A percentile compares a stretch with the other conserved stretches of the same genome.
Evolutionary conservation across 2,888 invertebrate genomes (phyloP).

Genomic region (Heliconius ismenius): DNA sequence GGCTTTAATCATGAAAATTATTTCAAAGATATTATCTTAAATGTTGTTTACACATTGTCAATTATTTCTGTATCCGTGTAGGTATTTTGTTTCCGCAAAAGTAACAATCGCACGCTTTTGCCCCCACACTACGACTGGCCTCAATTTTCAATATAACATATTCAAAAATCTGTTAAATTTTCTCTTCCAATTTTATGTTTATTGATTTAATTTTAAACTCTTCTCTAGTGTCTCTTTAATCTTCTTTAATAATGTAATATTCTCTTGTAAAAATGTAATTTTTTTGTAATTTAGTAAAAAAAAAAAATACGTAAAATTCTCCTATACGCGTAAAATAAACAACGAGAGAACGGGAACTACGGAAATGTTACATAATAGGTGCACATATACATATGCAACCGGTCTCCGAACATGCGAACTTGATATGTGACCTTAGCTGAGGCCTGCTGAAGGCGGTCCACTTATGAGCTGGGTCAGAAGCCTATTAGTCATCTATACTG

Average conservation of each 20-base stretch:
- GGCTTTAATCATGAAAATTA: no score
- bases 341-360: conserved; percentile 40
- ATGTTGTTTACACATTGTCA: not conserved
- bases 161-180: no score
- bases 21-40: not conserved
- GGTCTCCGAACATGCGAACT: conserved; percentile 68
- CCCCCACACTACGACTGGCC: no score
- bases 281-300: not conserved
- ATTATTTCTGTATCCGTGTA: not conserved
- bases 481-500: conserved; percentile 53
- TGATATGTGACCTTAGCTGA: conserved; percentile 72
- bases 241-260: no score
- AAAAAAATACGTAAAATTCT: not conserved
- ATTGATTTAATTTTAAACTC: not conserved
- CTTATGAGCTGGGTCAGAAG: conserved; percentile 56
- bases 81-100: not conserved
- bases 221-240: no score
- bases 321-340: conserved; percentile 24
- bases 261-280: no score
- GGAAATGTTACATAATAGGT: conserved; percentile 48
- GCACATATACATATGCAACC: conserved; percentile 52
- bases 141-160: no score
- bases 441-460: conserved; percentile 57
- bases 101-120: not conserved
- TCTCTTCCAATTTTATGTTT: not conserved